Base-by-base conservation (phyloP, 2,888 invertebrate genomes). In the Stenichneumon culpator region DNA sequence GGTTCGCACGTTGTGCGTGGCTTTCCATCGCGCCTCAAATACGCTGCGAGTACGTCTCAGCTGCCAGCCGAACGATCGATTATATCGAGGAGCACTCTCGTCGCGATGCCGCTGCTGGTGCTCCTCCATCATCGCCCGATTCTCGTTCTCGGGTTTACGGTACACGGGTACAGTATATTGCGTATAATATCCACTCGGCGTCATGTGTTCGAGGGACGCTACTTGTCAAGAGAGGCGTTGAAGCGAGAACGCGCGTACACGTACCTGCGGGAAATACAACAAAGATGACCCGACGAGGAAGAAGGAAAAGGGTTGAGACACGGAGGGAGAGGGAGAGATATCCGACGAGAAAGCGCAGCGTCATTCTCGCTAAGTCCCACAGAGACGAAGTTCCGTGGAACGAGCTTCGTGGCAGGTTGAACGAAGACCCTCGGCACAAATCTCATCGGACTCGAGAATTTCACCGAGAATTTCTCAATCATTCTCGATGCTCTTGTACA, bases 321-420 rank as follows among this genome's bases (percentile, higher is more conserved):
- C 22, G 11, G 52, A 72, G 25, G 47, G 69, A 79, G 57, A 54
- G 36, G 9, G 14, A 68, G 68, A 70, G n/a, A 68, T 16, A n/a
- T 25, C 39, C 63, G 69, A 47, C 32, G 77, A 75, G 79, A 86
- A 86, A 86, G 75, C 67, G 84, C 87, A 78, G 4, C 72, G 83
- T 87, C 87, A 87, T 83, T 87, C 79, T 73, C 77, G 77, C 84
- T 86, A 86, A 86, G 83, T 86, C 70, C 70, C 39, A 67, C 44
- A 32, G 68, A 68, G 54, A 22, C 57, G 28, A 22, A 70, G 69
- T 81, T 68, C 65, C 44, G 54, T 16, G 54, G 14, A 82, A 63
- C 50, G 54, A 50, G 57, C 39, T 65, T 75, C 65, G 65, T 28
- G 22, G n/a, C 67, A 68, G 36, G 60, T 52, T 60, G 28, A 36